phyloP scores from a whole-genome alignment of 2,113 vertebrate species.

The Sorex fumeus region DNA sequence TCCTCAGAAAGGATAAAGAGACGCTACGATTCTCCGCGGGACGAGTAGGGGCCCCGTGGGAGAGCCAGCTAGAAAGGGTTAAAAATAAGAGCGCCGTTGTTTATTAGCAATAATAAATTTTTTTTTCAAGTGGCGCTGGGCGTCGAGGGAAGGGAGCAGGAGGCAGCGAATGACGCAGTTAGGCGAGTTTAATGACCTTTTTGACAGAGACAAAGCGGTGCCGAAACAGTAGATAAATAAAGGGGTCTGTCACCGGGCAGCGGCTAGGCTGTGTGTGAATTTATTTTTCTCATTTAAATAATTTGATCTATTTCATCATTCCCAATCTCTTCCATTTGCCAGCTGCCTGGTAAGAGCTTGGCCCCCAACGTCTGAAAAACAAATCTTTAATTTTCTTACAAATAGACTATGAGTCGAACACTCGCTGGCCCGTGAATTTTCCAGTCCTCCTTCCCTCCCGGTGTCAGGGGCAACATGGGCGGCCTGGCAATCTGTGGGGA shows the following conservation, averaged over 20 bases:
- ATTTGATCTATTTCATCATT: slow-evolving; percentile 81
- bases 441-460: background rate
- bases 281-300: slow-evolving; percentile 87
- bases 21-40: slow-evolving; percentile 21
- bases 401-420: slow-evolving; percentile 44
- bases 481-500: background rate
- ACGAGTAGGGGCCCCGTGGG: background rate
- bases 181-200: slow-evolving; percentile 86
- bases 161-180: slow-evolving; percentile 79
- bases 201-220: slow-evolving; percentile 83
- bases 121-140: slow-evolving; percentile 79
- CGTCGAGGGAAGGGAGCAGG: slow-evolving; percentile 78
- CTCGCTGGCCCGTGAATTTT: slow-evolving; percentile 41
- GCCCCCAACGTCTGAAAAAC: slow-evolving; percentile 79
- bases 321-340: slow-evolving; percentile 81
- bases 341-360: slow-evolving; percentile 78
- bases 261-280: slow-evolving; percentile 82
- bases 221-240: slow-evolving; percentile 84
- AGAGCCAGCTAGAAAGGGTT: slow-evolving; percentile 72
- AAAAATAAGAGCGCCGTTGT: slow-evolving; percentile 65
- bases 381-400: slow-evolving; percentile 84
- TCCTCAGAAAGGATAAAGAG: slow-evolving; percentile 56
- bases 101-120: slow-evolving; percentile 81
- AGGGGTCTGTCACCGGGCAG: slow-evolving; percentile 79
- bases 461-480: background rate